Percentiles rank a stretch among this genome's conserved stretches.
phyloP scores from a whole-genome alignment of 2,797 vertebrate species.

The Gallinago stenura region DNA sequence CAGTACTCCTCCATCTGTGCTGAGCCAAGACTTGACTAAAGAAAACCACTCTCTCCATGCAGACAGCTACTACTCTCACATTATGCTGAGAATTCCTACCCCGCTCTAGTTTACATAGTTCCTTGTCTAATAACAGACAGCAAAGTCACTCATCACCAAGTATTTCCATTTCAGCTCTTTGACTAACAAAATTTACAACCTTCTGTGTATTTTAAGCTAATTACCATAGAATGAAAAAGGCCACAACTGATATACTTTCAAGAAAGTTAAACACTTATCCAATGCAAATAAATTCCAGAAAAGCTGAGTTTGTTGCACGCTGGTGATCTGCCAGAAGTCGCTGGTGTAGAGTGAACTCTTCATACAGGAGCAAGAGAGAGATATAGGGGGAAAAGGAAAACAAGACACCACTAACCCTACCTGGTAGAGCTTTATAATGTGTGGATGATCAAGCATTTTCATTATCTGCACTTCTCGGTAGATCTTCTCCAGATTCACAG shows the following conservation, averaged over 20 bases:
- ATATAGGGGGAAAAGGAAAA: too few species aligned
- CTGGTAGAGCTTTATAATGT: constrained; percentile 99
- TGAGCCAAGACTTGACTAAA: neutral
- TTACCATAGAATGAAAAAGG: neutral
- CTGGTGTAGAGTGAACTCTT: neutral
- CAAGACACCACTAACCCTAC: constrained; percentile 62
- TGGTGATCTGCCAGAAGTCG: neutral
- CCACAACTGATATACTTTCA: neutral
- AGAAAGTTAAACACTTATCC: neutral
- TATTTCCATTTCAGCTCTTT: neutral
- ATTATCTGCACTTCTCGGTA: constrained; percentile 98
- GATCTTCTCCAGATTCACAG: constrained; percentile 97
- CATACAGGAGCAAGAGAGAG: neutral
- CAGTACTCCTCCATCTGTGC: neutral
- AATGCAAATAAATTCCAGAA: neutral
- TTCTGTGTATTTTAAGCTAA: neutral
- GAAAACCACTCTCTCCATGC: neutral
- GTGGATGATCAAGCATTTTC: constrained; percentile 98
- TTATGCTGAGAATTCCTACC: neutral
- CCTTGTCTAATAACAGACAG: neutral
- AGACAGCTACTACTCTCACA: neutral
- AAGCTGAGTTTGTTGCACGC: neutral
- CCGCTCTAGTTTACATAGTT: neutral
- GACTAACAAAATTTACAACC: neutral
- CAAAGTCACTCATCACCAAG: neutral